These are phyloP conservation scores for Cyprinodon variegatus DNA, from an alignment of 2,113 vertebrate species.

Conservation along the genomic window DNA sequence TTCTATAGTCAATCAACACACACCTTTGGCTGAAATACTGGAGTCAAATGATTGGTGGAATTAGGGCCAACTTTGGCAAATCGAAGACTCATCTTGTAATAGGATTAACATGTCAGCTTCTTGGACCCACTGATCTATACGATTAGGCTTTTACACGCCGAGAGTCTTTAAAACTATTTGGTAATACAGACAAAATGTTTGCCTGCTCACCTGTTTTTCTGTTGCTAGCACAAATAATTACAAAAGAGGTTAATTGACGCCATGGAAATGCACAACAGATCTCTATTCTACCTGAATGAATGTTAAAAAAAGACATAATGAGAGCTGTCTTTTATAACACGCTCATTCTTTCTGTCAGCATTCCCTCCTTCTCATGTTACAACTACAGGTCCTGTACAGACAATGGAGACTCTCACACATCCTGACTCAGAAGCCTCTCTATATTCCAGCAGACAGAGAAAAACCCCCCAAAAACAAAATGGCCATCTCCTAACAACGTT, in stretches of 20 bases:
- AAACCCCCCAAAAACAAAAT: conserved; percentile 32
- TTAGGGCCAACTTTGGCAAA: conserved; percentile 65
- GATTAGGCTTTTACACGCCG: conserved; percentile 45
- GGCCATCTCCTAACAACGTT: conserved; percentile 54
- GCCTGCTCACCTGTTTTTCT: background rate
- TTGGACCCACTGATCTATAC: conserved; percentile 74
- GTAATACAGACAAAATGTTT: conserved; percentile 10
- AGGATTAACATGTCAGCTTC: conserved; percentile 65
- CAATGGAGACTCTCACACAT: conserved; percentile 58
- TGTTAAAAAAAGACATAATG: conserved; percentile 4
- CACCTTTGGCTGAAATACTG: background rate
- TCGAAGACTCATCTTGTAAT: conserved; percentile 57
- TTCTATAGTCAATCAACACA: background rate
- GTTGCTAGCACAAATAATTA: conserved; percentile 25
- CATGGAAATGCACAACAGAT: background rate
- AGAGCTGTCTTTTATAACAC: conserved; percentile 19
- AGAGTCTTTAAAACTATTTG: conserved; percentile 43
- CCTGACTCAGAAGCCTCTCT: conserved; percentile 39
- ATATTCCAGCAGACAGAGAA: conserved; percentile 28
- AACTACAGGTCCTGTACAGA: conserved; percentile 51
- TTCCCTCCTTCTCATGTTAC: conserved; percentile 56
- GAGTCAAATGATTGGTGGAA: conserved; percentile 56
- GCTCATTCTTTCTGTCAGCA: conserved; percentile 25
- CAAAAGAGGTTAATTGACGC: background rate
- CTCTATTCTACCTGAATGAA: conserved; percentile 14